phyloP scores from a whole-genome alignment of 1,140 invertebrate species.

The Proales similis region DNA sequence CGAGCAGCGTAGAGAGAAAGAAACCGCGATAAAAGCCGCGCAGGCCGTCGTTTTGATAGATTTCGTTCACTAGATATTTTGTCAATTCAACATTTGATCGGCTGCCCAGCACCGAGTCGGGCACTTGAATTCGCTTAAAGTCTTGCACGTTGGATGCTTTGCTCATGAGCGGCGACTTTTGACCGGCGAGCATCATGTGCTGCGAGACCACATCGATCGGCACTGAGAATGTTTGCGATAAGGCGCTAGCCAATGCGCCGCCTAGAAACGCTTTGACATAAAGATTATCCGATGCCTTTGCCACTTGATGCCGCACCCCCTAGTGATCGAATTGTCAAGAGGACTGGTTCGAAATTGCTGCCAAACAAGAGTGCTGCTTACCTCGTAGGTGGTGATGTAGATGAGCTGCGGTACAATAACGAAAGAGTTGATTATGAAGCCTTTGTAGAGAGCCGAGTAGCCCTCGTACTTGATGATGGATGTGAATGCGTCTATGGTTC shows the following conservation, averaged over 20 bases:
- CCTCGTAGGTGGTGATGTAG: slow-evolving; percentile 92
- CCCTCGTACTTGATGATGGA: slow-evolving; percentile 86
- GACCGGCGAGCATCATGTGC: slow-evolving; percentile 85
- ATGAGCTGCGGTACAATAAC: slow-evolving; percentile 71
- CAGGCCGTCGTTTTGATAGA: slow-evolving; percentile 72
- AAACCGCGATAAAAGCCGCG: slow-evolving; percentile 82
- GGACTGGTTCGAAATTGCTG: slow-evolving; percentile 61
- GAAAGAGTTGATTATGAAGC: slow-evolving; percentile 86
- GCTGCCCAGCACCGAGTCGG: slow-evolving; percentile 1
- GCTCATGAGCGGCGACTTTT: slow-evolving; percentile 1
- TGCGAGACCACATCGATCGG: slow-evolving; percentile 93
- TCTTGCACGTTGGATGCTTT: slow-evolving; percentile 3
- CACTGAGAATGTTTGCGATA: slow-evolving; percentile 88
- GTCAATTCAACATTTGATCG: slow-evolving; percentile 42
- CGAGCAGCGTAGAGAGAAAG: slow-evolving; percentile 76
- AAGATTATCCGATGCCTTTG: slow-evolving; percentile 2
- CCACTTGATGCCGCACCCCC: slow-evolving; percentile 10
- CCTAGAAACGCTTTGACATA: slow-evolving; percentile 57
- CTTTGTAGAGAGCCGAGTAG: slow-evolving; percentile 74
- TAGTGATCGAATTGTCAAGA: slow-evolving; percentile 46
- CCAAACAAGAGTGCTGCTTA: slow-evolving; percentile 63
- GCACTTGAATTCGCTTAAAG: slow-evolving; percentile 24
- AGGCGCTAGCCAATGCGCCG: slow-evolving; percentile 78
- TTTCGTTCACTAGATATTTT: slow-evolving; percentile 59
- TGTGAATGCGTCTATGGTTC: slow-evolving; percentile 78